Percentiles rank a stretch among this genome's conserved stretches.
phyloP scores from a whole-genome alignment of 2,797 vertebrate genomes.

The Hippocampus kuda region DNA sequence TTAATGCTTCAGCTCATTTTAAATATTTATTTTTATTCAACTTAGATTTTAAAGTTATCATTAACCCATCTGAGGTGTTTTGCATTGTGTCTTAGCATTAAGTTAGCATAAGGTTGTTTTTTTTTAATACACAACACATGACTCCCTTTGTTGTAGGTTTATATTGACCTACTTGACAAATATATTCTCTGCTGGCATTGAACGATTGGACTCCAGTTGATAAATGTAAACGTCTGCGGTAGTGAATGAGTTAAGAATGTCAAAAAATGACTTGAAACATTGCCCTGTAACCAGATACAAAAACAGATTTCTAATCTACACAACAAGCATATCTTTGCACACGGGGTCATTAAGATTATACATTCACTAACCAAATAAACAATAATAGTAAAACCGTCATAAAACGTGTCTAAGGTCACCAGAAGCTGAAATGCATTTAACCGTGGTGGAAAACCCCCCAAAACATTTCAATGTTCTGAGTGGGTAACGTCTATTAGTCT shows the following conservation, averaged over 20 bases:
- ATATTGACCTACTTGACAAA: neutral
- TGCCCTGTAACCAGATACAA: too few species aligned
- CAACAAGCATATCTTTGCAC: neutral
- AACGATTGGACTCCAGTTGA: neutral
- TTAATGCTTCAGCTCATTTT: too few species aligned
- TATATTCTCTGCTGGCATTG: neutral
- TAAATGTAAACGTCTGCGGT: neutral
- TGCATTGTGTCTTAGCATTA: too few species aligned
- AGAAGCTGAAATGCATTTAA: neutral
- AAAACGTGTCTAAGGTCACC: neutral
- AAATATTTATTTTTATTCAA: too few species aligned
- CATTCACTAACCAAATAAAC: neutral
- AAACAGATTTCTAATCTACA: neutral
- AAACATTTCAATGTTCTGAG: neutral
- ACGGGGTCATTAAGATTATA: neutral
- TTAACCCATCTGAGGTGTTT: too few species aligned
- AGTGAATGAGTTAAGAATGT: neutral
- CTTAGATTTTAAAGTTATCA: too few species aligned
- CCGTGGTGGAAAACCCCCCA: neutral
- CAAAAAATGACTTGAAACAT: too few species aligned
- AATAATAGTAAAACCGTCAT: slow-evolving; percentile 1
- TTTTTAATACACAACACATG: too few species aligned
- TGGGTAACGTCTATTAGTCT: neutral
- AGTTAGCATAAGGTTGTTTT: too few species aligned
- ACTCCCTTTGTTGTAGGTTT: too few species aligned